Conservation (phyloP, 2,888 invertebrate genomes). For the Lissonota sp. region DNA sequence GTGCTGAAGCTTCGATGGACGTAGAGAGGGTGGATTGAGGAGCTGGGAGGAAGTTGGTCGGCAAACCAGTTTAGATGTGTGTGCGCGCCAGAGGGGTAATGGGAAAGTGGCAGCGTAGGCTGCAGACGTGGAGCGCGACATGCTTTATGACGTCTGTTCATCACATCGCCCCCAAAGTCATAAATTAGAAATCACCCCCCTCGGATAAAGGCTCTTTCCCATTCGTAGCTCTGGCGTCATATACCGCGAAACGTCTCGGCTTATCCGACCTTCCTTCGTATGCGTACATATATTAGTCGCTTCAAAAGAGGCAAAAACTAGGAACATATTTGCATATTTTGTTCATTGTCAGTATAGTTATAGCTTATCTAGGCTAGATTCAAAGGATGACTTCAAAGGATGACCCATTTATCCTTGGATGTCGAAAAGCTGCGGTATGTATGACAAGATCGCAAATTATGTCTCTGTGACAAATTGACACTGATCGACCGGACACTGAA, state of each 20-base stretch:
- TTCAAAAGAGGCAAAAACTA: no score
- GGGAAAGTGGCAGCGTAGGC: conserved; percentile 75
- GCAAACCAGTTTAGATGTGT: conserved; percentile 43
- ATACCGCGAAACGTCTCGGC: conserved; percentile 60
- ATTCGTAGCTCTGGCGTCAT: conserved; percentile 73
- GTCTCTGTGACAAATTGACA: conserved; percentile 63
- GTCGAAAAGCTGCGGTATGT: no score
- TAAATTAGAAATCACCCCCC: conserved; percentile 84
- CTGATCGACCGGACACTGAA: conserved; percentile 9
- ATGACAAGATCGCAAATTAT: no score
- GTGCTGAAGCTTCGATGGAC: conserved; percentile 44
- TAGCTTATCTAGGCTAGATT: no score
- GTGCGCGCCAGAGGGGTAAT: conserved; percentile 65
- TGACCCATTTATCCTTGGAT: no score
- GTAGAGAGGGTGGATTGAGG: conserved; percentile 67
- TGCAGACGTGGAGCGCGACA: conserved; percentile 82
- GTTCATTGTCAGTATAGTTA: no score
- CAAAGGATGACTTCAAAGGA: no score
- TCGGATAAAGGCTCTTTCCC: conserved; percentile 81
- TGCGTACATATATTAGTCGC: no score
- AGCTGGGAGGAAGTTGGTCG: conserved; percentile 54
- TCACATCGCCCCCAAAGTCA: conserved; percentile 84
- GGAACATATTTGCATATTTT: no score
- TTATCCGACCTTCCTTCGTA: conserved; percentile 60
- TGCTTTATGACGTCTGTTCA: conserved; percentile 85